Percentiles rank a stretch among this genome's conserved stretches.
Evolutionary conservation across 1,140 invertebrate genomes (phyloP).

Genomic region (Rhopalosiphum maidis): DNA sequence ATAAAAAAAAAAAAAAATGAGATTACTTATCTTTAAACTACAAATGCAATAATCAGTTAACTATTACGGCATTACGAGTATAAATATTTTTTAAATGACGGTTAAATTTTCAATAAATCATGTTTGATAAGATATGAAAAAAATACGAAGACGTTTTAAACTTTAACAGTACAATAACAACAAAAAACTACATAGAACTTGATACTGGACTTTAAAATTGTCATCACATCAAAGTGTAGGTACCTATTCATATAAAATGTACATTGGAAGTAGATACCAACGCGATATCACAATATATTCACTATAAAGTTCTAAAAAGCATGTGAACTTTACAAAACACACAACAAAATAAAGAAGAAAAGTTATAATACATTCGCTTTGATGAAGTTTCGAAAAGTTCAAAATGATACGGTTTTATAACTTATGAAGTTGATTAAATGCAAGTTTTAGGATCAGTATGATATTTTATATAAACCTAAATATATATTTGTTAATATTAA

Average conservation of each 20-base stretch:
- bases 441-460: neutral
- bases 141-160: neutral
- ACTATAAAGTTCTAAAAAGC: neutral
- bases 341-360: neutral
- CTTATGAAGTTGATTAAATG: neutral
- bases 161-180: neutral
- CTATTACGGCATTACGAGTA: neutral
- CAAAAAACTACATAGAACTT: neutral
- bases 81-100: neutral
- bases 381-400: slow-evolving; percentile 18
- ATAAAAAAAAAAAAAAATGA: slow-evolving; percentile 13
- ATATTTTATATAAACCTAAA: neutral
- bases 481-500: neutral
- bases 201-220: neutral
- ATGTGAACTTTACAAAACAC: slow-evolving; percentile 1
- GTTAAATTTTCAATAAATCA: neutral
- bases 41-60: neutral
- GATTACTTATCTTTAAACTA: neutral
- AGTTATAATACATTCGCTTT: neutral
- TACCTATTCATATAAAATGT: neutral
- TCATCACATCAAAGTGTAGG: neutral
- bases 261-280: neutral
- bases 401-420: slow-evolving; percentile 2
- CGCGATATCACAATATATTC: neutral
- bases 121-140: neutral